Conservation (phyloP, 2,797 vertebrate species). For the Pangasius djambal region DNA sequence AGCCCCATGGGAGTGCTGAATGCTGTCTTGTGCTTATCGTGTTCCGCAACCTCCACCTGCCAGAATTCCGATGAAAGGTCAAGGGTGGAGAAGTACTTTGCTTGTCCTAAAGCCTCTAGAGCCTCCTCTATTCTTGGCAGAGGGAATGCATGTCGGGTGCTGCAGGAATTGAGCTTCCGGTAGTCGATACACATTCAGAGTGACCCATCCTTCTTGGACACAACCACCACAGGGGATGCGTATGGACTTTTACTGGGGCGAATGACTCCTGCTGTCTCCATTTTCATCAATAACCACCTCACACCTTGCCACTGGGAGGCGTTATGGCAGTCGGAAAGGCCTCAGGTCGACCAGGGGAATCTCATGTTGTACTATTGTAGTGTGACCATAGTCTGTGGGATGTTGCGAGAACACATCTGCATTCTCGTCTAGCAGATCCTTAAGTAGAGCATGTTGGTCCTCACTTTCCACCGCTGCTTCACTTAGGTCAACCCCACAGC, state of each 20-base stretch:
- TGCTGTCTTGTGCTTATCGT: constrained; percentile 17
- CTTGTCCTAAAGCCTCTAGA: constrained; percentile 53
- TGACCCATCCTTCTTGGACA: constrained; percentile 58
- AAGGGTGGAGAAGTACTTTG: constrained; percentile 57
- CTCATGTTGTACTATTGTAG: constrained; percentile 42
- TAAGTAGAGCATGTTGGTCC: background rate
- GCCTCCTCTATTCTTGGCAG: constrained; percentile 58
- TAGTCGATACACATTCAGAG: constrained; percentile 55
- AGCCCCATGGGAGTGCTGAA: constrained; percentile 47
- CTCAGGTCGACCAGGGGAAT: too few species aligned
- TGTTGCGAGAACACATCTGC: constrained; percentile 37
- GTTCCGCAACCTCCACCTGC: constrained; percentile 50
- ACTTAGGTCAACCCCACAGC: background rate
- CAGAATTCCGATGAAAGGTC: constrained; percentile 56
- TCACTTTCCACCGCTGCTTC: background rate
- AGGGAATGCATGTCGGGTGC: constrained; percentile 52
- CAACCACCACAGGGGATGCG: constrained; percentile 51
- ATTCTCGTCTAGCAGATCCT: background rate
- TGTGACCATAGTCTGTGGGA: too few species aligned
- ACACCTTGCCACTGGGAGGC: constrained; percentile 54
- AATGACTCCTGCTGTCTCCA: constrained; percentile 55
- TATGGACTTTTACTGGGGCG: constrained; percentile 57
- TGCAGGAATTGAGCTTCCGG: constrained; percentile 57
- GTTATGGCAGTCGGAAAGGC: constrained; percentile 48
- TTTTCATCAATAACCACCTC: constrained; percentile 42